Percentiles rank a stretch among this genome's conserved stretches.
Evolutionary conservation across 2,113 vertebrate species (phyloP).

Genomic region (Hirundichthys speculiger): DNA sequence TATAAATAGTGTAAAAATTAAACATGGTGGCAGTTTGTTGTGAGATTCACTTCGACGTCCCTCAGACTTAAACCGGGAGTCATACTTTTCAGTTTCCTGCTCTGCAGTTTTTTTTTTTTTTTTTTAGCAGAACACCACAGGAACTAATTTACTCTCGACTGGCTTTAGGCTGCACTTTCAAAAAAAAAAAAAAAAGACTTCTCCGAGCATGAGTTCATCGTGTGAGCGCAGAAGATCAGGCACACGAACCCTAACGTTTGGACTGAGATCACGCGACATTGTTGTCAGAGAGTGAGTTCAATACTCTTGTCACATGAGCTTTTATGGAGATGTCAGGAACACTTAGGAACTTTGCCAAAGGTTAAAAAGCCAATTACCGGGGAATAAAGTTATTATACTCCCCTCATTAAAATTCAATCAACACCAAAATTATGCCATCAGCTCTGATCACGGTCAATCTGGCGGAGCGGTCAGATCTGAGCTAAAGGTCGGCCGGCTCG

Average conservation of each 20-base stretch:
- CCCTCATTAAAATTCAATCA: conserved; percentile 48
- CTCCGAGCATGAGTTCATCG: neutral
- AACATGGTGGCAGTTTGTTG: too few relatives aligned
- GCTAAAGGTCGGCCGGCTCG: conserved; percentile 37
- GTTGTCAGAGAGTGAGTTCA: neutral
- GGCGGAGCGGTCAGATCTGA: conserved; percentile 12
- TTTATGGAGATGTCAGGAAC: conserved; percentile 16
- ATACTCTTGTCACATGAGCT: neutral
- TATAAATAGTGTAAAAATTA: too few relatives aligned
- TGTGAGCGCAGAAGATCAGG: neutral
- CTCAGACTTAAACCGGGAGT: neutral
- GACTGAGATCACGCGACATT: neutral
- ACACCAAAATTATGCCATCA: conserved; percentile 23
- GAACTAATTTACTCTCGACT: conserved; percentile 20
- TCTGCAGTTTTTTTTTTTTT: too few relatives aligned
- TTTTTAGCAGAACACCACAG: conserved; percentile 8
- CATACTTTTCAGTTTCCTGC: too few relatives aligned
- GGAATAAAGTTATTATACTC: conserved; percentile 39
- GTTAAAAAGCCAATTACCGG: conserved; percentile 41
- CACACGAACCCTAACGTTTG: neutral
- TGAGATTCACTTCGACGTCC: too few relatives aligned
- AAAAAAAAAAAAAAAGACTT: neutral
- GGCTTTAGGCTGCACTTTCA: conserved; percentile 12
- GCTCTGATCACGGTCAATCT: conserved; percentile 24
- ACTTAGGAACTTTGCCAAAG: conserved; percentile 14